Evolutionary conservation across 1,140 invertebrate genomes (phyloP).

Genomic region (Atopsyche davidsoni): DNA sequence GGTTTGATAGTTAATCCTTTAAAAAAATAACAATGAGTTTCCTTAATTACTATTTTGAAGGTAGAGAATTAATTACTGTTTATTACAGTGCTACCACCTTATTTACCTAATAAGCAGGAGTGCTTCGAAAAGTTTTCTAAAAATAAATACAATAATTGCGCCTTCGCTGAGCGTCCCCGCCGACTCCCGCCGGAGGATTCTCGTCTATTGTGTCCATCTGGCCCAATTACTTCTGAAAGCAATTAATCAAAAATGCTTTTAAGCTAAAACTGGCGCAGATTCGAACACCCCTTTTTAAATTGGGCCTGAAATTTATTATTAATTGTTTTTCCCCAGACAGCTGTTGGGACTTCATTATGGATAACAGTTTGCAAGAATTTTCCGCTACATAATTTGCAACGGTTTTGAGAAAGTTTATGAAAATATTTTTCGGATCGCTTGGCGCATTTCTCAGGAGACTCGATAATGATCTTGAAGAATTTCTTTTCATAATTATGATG

Average conservation of each 20-base stretch:
- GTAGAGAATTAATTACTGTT: too few species aligned
- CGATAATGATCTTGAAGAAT: too few species aligned
- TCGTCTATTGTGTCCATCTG: background rate
- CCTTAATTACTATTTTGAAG: too few species aligned
- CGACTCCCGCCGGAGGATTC: too few species aligned
- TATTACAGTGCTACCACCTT: too few species aligned
- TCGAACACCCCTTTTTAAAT: conserved; percentile 6
- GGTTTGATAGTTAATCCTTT: too few species aligned
- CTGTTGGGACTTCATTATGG: background rate
- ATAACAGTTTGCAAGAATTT: background rate
- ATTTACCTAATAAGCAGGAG: too few species aligned
- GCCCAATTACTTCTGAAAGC: conserved; percentile 6
- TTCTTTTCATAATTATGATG: too few species aligned
- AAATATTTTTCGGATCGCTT: background rate
- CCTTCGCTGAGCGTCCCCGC: too few species aligned
- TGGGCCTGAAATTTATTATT: conserved; percentile 8
- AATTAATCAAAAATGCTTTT: conserved; percentile 13
- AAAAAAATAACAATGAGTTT: too few species aligned
- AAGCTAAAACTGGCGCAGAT: background rate
- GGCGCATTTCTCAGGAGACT: background rate
- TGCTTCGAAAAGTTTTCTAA: too few species aligned
- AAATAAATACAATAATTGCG: too few species aligned
- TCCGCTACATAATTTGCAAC: background rate
- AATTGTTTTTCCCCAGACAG: conserved; percentile 1
- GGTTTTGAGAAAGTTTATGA: background rate